These are phyloP conservation scores for Chionomys nivalis DNA, from an alignment of 2,113 vertebrate species.

Conservation along the genomic window DNA sequence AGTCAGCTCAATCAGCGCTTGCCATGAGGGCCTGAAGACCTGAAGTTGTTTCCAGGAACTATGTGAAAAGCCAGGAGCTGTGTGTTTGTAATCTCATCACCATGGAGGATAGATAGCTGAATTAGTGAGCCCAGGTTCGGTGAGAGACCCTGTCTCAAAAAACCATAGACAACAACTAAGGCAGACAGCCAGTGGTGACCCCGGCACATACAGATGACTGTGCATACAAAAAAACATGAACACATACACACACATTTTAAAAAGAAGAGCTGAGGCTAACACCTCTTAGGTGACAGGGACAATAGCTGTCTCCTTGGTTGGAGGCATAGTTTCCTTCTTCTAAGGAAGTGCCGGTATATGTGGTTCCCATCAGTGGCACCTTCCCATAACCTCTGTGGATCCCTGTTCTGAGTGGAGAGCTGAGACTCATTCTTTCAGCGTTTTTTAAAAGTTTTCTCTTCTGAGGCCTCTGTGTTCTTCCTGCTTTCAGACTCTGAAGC, in stretches of 20 bases:
- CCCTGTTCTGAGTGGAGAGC: neutral
- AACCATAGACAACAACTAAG: neutral
- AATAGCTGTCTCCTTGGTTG: rapidly evolving
- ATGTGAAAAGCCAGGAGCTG: neutral
- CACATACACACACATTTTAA: neutral
- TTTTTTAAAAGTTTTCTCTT: neutral
- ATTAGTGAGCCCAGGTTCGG: neutral
- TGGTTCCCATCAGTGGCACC: rapidly evolving
- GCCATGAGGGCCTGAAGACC: neutral
- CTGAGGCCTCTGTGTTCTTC: neutral
- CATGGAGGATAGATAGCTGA: neutral
- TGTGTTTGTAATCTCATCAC: neutral
- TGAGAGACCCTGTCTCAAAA: neutral
- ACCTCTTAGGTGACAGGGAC: rapidly evolving
- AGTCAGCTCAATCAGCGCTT: too few relatives aligned
- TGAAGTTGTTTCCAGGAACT: neutral
- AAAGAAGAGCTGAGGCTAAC: neutral
- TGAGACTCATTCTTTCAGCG: neutral
- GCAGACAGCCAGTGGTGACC: too few relatives aligned
- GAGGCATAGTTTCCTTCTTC: rapidly evolving
- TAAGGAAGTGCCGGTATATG: rapidly evolving
- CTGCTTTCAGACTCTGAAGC: neutral
- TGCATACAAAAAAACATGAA: neutral
- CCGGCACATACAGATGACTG: neutral
- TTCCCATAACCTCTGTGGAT: neutral